Evolutionary conservation across 2,888 invertebrate genomes (phyloP).

Genomic region (Thecocarcelia acutangulata): DNA sequence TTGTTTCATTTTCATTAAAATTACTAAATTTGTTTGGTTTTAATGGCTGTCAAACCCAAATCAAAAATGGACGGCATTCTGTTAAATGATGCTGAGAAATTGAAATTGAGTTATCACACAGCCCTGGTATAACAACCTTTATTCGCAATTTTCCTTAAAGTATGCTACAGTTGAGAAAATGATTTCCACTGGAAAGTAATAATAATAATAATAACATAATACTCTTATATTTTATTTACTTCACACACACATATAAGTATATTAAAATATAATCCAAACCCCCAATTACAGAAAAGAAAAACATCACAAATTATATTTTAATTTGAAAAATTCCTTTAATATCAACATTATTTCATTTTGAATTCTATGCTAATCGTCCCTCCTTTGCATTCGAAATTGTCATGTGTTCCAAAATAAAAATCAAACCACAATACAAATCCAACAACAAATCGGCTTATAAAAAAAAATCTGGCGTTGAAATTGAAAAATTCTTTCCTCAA

Average conservation of each 20-base stretch:
- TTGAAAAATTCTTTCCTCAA: constrained; percentile 26
- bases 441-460: constrained; percentile 55
- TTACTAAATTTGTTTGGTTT: too few relatives aligned
- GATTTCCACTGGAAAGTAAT: too few relatives aligned
- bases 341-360: constrained; percentile 54
- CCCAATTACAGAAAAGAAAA: background rate
- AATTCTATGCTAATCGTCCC: constrained; percentile 57
- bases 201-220: too few relatives aligned
- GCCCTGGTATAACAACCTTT: too few relatives aligned
- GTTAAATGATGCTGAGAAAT: too few relatives aligned
- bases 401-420: constrained; percentile 23
- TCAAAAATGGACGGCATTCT: too few relatives aligned
- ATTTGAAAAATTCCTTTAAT: constrained; percentile 8
- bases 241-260: background rate
- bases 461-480: constrained; percentile 58
- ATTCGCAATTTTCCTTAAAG: too few relatives aligned
- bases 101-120: too few relatives aligned
- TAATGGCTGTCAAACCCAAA: too few relatives aligned
- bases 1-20: too few relatives aligned
- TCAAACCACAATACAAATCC: background rate
- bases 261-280: too few relatives aligned
- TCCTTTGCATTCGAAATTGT: constrained; percentile 34
- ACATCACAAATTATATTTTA: background rate
- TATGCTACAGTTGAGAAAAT: too few relatives aligned
- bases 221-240: background rate